These are phyloP conservation scores for Staurois parvus DNA, from an alignment of 2,797 vertebrate species.

Conservation along the genomic window DNA sequence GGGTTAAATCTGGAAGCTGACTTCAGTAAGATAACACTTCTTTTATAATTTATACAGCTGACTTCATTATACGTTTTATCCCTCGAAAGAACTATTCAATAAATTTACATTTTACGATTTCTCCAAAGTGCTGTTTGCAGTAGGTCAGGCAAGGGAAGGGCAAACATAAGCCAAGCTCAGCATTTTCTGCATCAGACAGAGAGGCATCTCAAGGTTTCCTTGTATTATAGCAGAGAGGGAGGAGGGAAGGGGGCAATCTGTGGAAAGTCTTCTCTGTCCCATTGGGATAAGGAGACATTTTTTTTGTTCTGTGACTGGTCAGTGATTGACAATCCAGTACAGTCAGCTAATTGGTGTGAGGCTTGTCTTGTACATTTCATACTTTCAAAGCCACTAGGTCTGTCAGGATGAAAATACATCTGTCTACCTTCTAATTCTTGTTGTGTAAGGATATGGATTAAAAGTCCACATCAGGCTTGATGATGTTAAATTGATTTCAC, in stretches of 20 bases:
- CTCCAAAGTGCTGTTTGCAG: conserved; percentile 57
- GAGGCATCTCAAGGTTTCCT: conserved; percentile 46
- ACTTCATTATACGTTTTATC: conserved; percentile 56
- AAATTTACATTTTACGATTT: conserved; percentile 61
- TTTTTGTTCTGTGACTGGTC: conserved; percentile 13
- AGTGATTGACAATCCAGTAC: conserved; percentile 28
- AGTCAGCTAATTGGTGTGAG: conserved; percentile 50
- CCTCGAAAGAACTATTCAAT: conserved; percentile 57
- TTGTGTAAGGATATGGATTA: conserved; percentile 16
- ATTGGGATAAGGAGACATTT: conserved; percentile 7
- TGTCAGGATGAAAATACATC: conserved; percentile 25
- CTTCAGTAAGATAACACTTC: conserved; percentile 39
- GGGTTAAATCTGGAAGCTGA: conserved; percentile 43
- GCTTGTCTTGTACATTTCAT: conserved; percentile 21
- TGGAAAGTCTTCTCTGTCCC: not conserved
- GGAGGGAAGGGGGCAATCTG: not conserved
- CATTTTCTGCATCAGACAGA: conserved; percentile 49
- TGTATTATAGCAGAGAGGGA: conserved; percentile 5
- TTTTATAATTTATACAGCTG: conserved; percentile 55
- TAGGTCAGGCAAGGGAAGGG: conserved; percentile 47
- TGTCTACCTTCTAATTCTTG: conserved; percentile 21
- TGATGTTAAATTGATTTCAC: conserved; percentile 19
- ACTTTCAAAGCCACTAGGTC: conserved; percentile 33
- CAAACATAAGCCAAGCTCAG: conserved; percentile 51
- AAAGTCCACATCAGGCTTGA: not conserved